Base-by-base conservation (phyloP, 2,888 invertebrate genomes). In the Synergus umbraculus region DNA sequence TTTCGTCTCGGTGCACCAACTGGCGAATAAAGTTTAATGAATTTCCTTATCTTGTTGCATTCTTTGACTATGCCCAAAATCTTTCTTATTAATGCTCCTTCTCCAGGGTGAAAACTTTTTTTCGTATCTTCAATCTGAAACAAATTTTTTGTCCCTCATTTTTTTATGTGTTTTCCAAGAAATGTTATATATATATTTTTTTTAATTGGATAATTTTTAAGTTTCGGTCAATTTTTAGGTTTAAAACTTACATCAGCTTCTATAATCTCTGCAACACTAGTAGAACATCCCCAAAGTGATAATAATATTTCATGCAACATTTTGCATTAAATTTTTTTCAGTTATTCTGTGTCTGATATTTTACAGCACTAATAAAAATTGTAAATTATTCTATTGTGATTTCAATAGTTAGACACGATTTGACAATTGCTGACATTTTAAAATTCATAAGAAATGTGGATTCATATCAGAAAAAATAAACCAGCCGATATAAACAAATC, bases 291-390 rank as follows among this genome's bases (percentile, higher is more conserved):
- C 94, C 95, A 95, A 77, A 96, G 91, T 81, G 95, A 93, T 83
- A 95, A 88, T 80, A 96, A 90, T 41, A 95, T 94, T 90, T 96
- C 96, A 86, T 96, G 95, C 79, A 96, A 94, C 96, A 96, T 96
- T 89, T 87, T 92, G 9, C 13, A 29, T 58, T 10, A n/a, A 54
- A 2, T 9, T 54, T 54, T 2, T 18, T 9, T 54, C n/a, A 3
- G 9, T 44, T 10, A n/a, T n/a, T 54, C 8, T 7, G 54, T 1
- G n/a, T 18, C 54, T 54, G 9, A 54, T 54, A n/a, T n/a, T 18
- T 54, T 54, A n/a, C 9, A n/a, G n/a, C 9, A n/a, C n/a, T n/a
- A 54, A 3, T 54, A n/a, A n/a, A 54, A n/a, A n/a, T 54, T n/a
- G 7, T 54, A n/a, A 54, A 18, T 54, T n/a, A 54, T 8, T n/a